Base-by-base conservation (phyloP, 2,888 invertebrate genomes). In the Oeneis ivallda region DNA sequence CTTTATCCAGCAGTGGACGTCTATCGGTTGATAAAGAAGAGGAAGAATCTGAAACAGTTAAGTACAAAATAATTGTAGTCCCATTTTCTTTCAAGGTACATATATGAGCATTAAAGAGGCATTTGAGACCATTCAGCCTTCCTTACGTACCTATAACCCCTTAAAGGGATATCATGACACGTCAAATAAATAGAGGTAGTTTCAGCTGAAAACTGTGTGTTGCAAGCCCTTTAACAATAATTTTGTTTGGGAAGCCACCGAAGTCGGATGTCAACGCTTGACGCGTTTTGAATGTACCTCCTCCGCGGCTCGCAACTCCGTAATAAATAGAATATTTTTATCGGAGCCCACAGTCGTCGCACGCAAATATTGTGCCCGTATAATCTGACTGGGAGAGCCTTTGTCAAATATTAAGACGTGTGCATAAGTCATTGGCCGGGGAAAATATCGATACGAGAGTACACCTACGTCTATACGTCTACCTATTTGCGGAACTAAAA, bases 241-340 rank as follows among this genome's bases (percentile, higher is more conserved):
- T 56, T 63, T 34, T 76, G 80, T 81, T 81, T 75, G 77, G 79
- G 79, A 78, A 79, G 76, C 76, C 78, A 76, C 76, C 80, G 77
- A 86, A 86, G 84, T 88, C 84, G 84, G 82, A 84, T 88, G 89
- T 87, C 87, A 88, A 82, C 82, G 83, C 84, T 84, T 89, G 87
- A 89, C 86, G 83, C 85, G 85, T 78, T 87, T 82, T 88, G 87
- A 90, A 89, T 88, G 85, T 84, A 80, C 77, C 78, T 79, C 80
- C 80, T 77, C 75, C 74, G 75, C 75, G 73, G 77, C 76, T 76
- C 74, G 75, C 75, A 73, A 77, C 76, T 76, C 78, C 76, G 77
- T 89, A 92, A 92, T 91, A 92, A 92, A 92, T 91, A 90, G 84
- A 90, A 90, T 86, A 88, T 86, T 92, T 91, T 92, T 92, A 92